Evolutionary conservation across 92 coral and sea anemone genomes (phyloP).

Genomic region (Siderastrea siderea): DNA sequence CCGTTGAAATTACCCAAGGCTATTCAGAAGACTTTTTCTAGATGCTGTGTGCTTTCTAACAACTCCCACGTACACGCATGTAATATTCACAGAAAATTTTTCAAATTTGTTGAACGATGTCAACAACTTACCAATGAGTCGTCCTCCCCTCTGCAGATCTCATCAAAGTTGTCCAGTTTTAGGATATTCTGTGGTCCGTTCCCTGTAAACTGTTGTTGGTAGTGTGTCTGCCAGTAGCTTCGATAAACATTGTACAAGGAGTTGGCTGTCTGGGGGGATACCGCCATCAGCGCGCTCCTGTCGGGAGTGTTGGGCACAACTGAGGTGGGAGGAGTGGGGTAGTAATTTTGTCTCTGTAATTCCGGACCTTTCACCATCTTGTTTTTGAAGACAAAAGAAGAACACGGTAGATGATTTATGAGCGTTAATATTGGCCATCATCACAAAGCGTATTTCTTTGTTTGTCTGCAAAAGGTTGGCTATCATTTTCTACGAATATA

Average conservation of each 20-base stretch:
- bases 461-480: no score
- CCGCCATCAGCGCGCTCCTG: slow-evolving; percentile 79
- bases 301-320: slow-evolving; percentile 82
- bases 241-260: slow-evolving; percentile 86
- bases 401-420: not conserved
- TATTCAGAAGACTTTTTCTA: no score
- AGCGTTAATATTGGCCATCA: not conserved
- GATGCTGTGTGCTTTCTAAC: no score
- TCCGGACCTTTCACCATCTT: slow-evolving; percentile 90
- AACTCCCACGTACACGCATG: no score
- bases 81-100: not conserved
- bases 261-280: slow-evolving; percentile 89
- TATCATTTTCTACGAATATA: no score
- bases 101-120: not conserved
- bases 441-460: no score
- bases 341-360: slow-evolving; percentile 75
- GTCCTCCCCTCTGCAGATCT: slow-evolving; percentile 58
- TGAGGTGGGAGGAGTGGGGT: slow-evolving; percentile 95
- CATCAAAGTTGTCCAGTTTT: slow-evolving; percentile 85
- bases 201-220: slow-evolving; percentile 89
- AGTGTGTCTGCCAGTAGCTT: slow-evolving; percentile 80
- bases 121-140: slow-evolving; percentile 68
- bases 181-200: slow-evolving; percentile 85
- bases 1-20: not conserved
- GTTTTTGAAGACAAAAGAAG: not conserved